Evolutionary conservation across 1,140 invertebrate genomes (phyloP), one percentile per base, ranked within the genome.

Genomic region (Cephus cinctus): DNA sequence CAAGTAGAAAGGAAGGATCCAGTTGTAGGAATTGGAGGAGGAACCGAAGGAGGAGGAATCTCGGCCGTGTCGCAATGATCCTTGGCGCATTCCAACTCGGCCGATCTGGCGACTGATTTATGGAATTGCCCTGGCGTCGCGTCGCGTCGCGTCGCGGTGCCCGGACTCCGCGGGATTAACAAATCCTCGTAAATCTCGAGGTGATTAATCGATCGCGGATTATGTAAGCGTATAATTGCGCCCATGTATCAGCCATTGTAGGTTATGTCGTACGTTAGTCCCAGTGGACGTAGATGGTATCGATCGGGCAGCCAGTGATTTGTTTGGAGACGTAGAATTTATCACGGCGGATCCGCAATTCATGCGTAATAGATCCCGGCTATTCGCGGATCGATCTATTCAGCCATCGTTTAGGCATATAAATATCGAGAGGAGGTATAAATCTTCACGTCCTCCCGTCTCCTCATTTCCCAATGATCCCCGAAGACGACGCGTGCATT

Each of bases 151-250:
- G 6, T 15, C 14, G 23, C 16, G 19, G n/a, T n/a, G n/a, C n/a
- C n/a, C n/a, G n/a, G n/a, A n/a, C n/a, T n/a, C n/a, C 36, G 31
- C 46, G 44, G 43, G 42, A 27, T 47, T 55, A 53, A 58, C 49
- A 46, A 58, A 54, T 48, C 50, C 44, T 54, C 54, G 54, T 67
- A 65, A 67, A 65, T 69, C 62, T 57, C 47, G 5, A 6, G 8
- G 52, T 63, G 69, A 71, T 71, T 65, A 71, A 71, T 68, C 56
- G 63, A 54, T 58, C 38, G 43, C 45, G 55, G 46, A 60, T 69
- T 65, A 67, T 63, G 65, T 60, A 64, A 71, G 58, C 46, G 59
- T 56, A 57, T 67, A 67, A 71, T 71, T 67, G 62, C 55, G 36
- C 51, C 56, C 49, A 56, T 63, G 58, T 45, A 53, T 65, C 57